phyloP scores from a whole-genome alignment of 1,140 invertebrate species.

The Phymastichus coffea region DNA sequence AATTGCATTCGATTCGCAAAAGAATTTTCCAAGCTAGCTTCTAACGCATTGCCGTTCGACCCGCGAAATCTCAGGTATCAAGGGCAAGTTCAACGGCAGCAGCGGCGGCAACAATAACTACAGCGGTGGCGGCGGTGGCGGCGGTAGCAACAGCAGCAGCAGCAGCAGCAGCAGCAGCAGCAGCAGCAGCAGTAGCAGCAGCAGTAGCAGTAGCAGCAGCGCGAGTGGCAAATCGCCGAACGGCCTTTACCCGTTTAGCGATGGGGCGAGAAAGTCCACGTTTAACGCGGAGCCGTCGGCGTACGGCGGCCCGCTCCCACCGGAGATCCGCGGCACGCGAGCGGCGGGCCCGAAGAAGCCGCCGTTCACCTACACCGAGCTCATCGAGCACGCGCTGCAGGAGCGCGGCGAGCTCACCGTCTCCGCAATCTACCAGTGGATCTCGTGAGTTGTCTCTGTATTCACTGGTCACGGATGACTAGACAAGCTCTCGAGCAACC shows the following conservation, averaged over 20 bases:
- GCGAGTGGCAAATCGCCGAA: too few species aligned
- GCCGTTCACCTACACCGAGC: slow-evolving; percentile 82
- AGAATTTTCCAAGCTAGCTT: too few species aligned
- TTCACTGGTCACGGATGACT: neutral
- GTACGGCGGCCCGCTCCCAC: neutral
- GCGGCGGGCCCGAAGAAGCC: slow-evolving; percentile 70
- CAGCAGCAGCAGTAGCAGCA: neutral
- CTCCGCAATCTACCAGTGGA: slow-evolving; percentile 89
- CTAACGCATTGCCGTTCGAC: too few species aligned
- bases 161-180: too few species aligned
- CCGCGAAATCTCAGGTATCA: slow-evolving; percentile 13
- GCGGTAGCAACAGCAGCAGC: neutral
- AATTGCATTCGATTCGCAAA: neutral
- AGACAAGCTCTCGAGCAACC: too few species aligned
- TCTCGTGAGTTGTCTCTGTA: slow-evolving; percentile 74
- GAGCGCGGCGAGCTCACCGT: slow-evolving; percentile 84
- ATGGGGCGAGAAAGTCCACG: too few species aligned
- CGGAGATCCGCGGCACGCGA: neutral
- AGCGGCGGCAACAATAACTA: neutral
- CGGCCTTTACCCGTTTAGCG: too few species aligned
- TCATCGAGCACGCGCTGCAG: slow-evolving; percentile 80
- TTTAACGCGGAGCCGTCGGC: too few species aligned
- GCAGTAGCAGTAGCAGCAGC: neutral
- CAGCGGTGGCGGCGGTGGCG: neutral
- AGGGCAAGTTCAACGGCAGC: slow-evolving; percentile 11